Evolutionary conservation across 2,113 vertebrate species (phyloP).

Genomic region (Serilophus lunatus): DNA sequence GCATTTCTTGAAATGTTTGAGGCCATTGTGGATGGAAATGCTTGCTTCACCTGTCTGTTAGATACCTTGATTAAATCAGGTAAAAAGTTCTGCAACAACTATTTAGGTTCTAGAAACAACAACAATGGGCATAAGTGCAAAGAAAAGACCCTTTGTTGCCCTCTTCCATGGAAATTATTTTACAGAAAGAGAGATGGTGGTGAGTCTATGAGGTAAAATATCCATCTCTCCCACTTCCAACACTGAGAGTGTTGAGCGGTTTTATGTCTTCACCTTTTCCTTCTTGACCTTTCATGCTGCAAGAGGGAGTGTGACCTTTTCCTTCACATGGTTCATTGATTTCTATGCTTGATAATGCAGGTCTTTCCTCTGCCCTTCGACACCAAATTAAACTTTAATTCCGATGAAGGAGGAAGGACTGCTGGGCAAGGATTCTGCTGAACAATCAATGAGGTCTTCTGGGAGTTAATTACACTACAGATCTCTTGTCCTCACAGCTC

Average conservation of each 20-base stretch:
- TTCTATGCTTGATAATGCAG: background rate
- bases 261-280: background rate
- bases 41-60: background rate
- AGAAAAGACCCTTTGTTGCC: background rate
- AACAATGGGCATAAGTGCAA: background rate
- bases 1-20: background rate
- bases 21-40: background rate
- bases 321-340: background rate
- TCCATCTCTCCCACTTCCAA: background rate
- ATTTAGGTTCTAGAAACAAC: background rate
- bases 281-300: background rate
- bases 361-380: conserved; percentile 45
- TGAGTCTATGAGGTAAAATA: background rate
- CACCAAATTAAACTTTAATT: conserved; percentile 66
- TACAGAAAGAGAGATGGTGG: background rate
- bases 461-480: conserved; percentile 59
- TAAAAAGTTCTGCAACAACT: background rate
- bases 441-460: background rate
- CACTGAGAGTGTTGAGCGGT: background rate
- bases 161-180: background rate
- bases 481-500: conserved; percentile 16
- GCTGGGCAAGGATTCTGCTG: background rate
- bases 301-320: background rate
- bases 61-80: background rate
- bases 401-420: conserved; percentile 3